A percentile compares a stretch with the other conserved stretches of the same genome.
Conservation (phyloP, 2,113 vertebrate species). For the Pantherophis guttatus region DNA sequence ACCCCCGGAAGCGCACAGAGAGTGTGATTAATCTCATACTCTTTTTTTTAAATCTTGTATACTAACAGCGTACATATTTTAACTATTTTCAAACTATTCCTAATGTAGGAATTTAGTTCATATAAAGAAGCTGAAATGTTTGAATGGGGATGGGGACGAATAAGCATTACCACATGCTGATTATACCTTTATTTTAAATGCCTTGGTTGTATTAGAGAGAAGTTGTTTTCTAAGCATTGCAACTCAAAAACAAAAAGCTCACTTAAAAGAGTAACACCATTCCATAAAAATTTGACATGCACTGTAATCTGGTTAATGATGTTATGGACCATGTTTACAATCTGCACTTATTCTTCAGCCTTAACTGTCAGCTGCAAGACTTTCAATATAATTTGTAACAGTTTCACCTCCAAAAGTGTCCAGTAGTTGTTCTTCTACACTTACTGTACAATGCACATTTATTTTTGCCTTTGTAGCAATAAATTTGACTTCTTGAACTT, state of each 20-base stretch:
- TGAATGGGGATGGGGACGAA: not conserved
- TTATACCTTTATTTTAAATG: not conserved
- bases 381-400: not conserved
- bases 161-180: slow-evolving; percentile 8
- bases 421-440: slow-evolving; percentile 51
- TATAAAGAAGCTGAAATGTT: not conserved
- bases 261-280: not conserved
- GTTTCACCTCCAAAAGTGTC: slow-evolving; percentile 33
- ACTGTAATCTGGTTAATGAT: not conserved
- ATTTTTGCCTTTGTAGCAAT: slow-evolving; percentile 51
- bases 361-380: not conserved
- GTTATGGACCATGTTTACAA: accelerated
- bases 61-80: not conserved
- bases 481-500: slow-evolving; percentile 57
- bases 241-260: slow-evolving; percentile 18
- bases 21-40: not conserved
- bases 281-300: not conserved
- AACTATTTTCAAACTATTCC: not conserved
- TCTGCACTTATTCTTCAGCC: not conserved
- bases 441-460: slow-evolving; percentile 60
- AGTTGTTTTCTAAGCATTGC: not conserved
- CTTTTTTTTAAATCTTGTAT: too few relatives aligned
- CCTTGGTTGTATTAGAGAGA: not conserved
- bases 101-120: not conserved
- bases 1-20: not conserved